Evolutionary conservation across 2,888 invertebrate genomes (phyloP).

Genomic region (Nomada fucata): DNA sequence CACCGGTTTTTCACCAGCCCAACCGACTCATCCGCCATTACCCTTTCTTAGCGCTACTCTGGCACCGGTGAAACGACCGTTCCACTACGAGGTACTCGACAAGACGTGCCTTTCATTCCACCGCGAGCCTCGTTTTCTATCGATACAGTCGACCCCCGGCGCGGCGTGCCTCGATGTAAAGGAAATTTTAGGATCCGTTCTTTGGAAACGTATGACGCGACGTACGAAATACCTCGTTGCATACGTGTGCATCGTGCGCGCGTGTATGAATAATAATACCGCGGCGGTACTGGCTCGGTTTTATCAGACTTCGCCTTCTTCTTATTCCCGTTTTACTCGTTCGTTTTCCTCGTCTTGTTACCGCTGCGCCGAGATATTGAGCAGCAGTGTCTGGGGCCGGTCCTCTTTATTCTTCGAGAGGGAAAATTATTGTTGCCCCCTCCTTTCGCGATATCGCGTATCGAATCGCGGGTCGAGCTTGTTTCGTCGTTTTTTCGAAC

Average conservation of each 20-base stretch:
- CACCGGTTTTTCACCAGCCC: slow-evolving; percentile 45
- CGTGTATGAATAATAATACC: slow-evolving; percentile 48
- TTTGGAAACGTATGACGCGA: slow-evolving; percentile 35
- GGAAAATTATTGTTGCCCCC: slow-evolving; percentile 30
- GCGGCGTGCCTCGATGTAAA: slow-evolving; percentile 20
- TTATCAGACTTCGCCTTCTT: not conserved
- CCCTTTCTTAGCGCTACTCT: slow-evolving; percentile 55
- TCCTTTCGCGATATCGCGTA: not conserved
- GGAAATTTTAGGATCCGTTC: slow-evolving; percentile 52
- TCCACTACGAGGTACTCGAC: slow-evolving; percentile 3
- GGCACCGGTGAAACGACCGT: slow-evolving; percentile 47
- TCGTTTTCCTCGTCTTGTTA: not conserved
- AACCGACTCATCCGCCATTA: slow-evolving; percentile 46
- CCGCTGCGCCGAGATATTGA: slow-evolving; percentile 32
- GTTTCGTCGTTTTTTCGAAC: not conserved
- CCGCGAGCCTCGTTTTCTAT: slow-evolving; percentile 35
- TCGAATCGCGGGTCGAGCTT: not conserved
- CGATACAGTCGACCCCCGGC: slow-evolving; percentile 35
- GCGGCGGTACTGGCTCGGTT: slow-evolving; percentile 21
- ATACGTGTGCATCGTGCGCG: not conserved
- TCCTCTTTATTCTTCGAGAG: not conserved
- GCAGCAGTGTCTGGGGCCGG: not conserved
- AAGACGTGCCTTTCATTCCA: slow-evolving; percentile 42
- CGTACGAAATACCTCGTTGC: slow-evolving; percentile 26
- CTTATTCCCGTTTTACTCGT: not conserved